Evolutionary conservation across 1,140 invertebrate genomes (phyloP), one percentile per base, ranked within the genome.

Genomic region (Trigoniulus corallinus): DNA sequence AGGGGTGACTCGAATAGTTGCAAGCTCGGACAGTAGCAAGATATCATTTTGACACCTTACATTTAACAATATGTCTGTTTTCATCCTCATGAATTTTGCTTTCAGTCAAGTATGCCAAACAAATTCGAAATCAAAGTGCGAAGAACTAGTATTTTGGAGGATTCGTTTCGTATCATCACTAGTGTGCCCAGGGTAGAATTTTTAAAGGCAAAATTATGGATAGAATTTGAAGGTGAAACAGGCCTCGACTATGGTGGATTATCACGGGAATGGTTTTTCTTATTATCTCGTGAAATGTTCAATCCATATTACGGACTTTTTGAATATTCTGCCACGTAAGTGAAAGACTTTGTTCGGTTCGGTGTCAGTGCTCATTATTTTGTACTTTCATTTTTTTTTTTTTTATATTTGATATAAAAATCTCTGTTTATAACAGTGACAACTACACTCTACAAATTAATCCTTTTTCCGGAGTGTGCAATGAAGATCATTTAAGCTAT

Each of bases 361-460:
- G 2, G 12, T 40, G n/a, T 10, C 27, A 26, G 49, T 4, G n/a
- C 13, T 53, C 23, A 18, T 34, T 23, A 27, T 43, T 3, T 4
- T 18, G 13, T 12, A 25, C 4, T 37, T n/a, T n/a, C n/a, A 18
- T 42, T 4, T 34, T 47, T 18, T 25, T 51, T 45, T 20, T 2
- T n/a, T 40, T 25, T 44, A 37, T 13, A 27, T 52, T 48, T 44
- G 40, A 48, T 45, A 51, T 22, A 49, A 24, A 24, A 7, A 7
- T 44, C 57, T 47, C 58, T 49, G 42, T 52, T 3, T 54, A 56
- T 66, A 71, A 39, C 60, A 88, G 83, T 67, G 94, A 98, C 67
- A 98, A 98, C 72, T 98, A 98, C 67, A 98, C 94, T 15, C 72
- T 98, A 45, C 95, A 98, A 78, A 97, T 98, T 47, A 98, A 98